A percentile compares a stretch with the other conserved stretches of the same genome.
Conservation (phyloP, 2,888 invertebrate genomes). For the Nomada flava region DNA sequence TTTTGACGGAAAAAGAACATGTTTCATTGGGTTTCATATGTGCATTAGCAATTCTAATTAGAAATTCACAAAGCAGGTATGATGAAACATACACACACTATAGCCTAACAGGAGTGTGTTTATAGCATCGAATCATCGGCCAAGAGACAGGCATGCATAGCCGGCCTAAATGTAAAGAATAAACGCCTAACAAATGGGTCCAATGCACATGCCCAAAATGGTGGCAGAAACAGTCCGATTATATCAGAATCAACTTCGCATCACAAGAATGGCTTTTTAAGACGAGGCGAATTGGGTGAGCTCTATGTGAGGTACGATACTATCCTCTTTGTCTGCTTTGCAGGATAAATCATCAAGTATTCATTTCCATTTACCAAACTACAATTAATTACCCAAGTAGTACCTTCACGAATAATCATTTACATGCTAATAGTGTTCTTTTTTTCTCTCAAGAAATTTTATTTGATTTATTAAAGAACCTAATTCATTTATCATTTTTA, state of each 20-base stretch:
- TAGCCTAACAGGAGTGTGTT: slow-evolving; percentile 80
- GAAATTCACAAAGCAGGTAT: slow-evolving; percentile 58
- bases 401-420: slow-evolving; percentile 11
- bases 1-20: slow-evolving; percentile 19
- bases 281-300: slow-evolving; percentile 84
- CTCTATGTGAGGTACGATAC: slow-evolving; percentile 84
- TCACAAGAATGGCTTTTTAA: slow-evolving; percentile 83
- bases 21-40: slow-evolving; percentile 25
- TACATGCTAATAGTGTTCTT: not conserved
- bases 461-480: not conserved
- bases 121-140: slow-evolving; percentile 82
- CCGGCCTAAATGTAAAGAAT: slow-evolving; percentile 81
- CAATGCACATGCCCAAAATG: slow-evolving; percentile 79
- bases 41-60: slow-evolving; percentile 55
- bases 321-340: slow-evolving; percentile 78
- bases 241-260: slow-evolving; percentile 79
- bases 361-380: slow-evolving; percentile 28
- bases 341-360: slow-evolving; percentile 41
- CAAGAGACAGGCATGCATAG: slow-evolving; percentile 80
- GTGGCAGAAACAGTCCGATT: slow-evolving; percentile 77
- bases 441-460: slow-evolving; percentile 6
- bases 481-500: not conserved
- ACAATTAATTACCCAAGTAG: slow-evolving; percentile 22
- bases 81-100: slow-evolving; percentile 60
- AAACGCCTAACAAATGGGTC: slow-evolving; percentile 81